These are phyloP conservation scores for Xestia xanthographa DNA, from an alignment of 2,888 invertebrate genomes.

Conservation along the genomic window DNA sequence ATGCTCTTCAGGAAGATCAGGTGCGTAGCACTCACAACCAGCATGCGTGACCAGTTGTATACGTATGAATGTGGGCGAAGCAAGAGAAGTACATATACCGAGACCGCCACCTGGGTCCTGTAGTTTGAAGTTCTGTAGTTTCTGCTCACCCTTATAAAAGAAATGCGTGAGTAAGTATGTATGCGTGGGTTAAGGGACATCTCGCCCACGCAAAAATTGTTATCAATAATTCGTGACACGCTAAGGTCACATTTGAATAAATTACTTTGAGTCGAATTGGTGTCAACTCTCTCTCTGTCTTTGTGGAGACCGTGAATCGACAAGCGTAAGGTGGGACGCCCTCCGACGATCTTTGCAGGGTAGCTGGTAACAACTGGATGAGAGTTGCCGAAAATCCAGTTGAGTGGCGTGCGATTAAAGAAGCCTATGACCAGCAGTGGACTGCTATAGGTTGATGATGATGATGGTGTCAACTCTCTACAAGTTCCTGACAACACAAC, in stretches of 20 bases:
- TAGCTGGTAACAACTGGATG: too few species aligned
- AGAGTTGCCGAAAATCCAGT: too few species aligned
- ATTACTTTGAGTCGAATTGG: neutral
- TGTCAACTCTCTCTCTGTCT: neutral
- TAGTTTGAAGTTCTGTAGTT: neutral
- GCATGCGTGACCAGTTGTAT: neutral
- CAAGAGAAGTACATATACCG: neutral
- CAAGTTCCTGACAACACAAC: neutral
- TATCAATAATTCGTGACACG: neutral
- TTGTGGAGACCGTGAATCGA: too few species aligned
- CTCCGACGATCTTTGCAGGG: too few species aligned
- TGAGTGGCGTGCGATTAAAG: too few species aligned
- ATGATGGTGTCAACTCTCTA: neutral
- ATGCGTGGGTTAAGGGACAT: neutral
- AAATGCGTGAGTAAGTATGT: neutral
- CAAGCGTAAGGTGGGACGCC: too few species aligned
- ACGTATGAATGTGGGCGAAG: neutral
- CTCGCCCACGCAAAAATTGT: too few species aligned
- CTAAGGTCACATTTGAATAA: neutral
- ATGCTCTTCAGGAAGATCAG: neutral
- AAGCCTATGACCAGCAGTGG: too few species aligned
- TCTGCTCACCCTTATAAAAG: neutral
- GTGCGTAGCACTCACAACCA: neutral
- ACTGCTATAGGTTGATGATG: too few species aligned
- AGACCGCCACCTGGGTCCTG: neutral